A percentile compares a stretch with the other conserved stretches of the same genome.
phyloP scores from a whole-genome alignment of 2,113 vertebrate genomes.

The Xyrauchen texanus region DNA sequence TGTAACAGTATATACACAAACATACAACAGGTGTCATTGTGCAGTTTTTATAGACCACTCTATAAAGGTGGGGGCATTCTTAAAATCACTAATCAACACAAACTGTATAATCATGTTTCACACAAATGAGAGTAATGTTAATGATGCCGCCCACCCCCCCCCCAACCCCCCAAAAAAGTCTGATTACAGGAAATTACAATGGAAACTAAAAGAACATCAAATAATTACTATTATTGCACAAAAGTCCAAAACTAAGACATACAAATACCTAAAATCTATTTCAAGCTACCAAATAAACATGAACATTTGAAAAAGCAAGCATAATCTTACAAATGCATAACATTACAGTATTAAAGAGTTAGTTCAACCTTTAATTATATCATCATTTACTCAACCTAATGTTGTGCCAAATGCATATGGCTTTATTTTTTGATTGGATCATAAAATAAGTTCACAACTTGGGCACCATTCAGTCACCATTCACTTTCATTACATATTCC shows the following conservation, averaged over 20 bases:
- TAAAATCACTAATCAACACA: not conserved
- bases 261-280: not conserved
- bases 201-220: no score
- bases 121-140: not conserved
- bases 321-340: not conserved
- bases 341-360: not conserved
- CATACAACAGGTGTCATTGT: not conserved
- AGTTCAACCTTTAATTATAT: no score
- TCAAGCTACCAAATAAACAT: not conserved
- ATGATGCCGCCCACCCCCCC: no score
- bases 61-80: not conserved
- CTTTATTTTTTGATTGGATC: no score
- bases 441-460: no score
- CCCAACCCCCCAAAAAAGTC: not conserved
- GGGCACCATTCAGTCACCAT: no score
- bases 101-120: not conserved
- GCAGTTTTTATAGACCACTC: not conserved
- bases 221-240: conserved; percentile 50
- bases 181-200: not conserved
- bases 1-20: no score
- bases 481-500: no score
- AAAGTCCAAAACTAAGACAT: not conserved
- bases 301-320: not conserved
- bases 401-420: no score
- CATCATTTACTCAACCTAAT: no score